phyloP scores from a whole-genome alignment of 2,888 invertebrate genomes.

The Dione vanillae region DNA sequence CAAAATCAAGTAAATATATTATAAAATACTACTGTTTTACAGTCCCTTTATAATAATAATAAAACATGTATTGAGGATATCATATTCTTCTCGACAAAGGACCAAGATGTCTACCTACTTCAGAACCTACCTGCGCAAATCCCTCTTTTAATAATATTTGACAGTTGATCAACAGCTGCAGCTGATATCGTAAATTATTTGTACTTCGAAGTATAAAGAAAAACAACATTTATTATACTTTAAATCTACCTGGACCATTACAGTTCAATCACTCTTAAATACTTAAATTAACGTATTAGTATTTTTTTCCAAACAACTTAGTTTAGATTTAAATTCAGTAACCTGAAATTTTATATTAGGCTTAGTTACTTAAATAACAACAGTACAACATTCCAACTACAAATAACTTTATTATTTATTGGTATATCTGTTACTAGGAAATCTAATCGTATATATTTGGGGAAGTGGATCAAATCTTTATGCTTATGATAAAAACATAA shows the following conservation, averaged over 20 bases:
- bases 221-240: conserved; percentile 52
- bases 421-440: conserved; percentile 26
- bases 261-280: background rate
- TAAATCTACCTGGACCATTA: conserved; percentile 2
- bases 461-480: conserved; percentile 32
- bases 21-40: background rate
- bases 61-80: background rate
- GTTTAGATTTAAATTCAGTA: background rate
- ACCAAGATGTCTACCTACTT: conserved; percentile 51
- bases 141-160: conserved; percentile 54
- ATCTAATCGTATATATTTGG: conserved; percentile 31
- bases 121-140: conserved; percentile 57
- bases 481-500: conserved; percentile 17
- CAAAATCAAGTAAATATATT: background rate
- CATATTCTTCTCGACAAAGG: conserved; percentile 46
- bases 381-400: background rate
- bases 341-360: no score
- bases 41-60: conserved; percentile 25
- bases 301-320: background rate
- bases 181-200: conserved; percentile 33
- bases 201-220: conserved; percentile 11
- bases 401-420: background rate
- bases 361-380: no score
- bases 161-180: conserved; percentile 65
- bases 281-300: background rate